Percentiles rank a stretch among this genome's conserved stretches.
Conservation (phyloP, 2,113 vertebrate genomes). For the Cyanistes caeruleus region DNA sequence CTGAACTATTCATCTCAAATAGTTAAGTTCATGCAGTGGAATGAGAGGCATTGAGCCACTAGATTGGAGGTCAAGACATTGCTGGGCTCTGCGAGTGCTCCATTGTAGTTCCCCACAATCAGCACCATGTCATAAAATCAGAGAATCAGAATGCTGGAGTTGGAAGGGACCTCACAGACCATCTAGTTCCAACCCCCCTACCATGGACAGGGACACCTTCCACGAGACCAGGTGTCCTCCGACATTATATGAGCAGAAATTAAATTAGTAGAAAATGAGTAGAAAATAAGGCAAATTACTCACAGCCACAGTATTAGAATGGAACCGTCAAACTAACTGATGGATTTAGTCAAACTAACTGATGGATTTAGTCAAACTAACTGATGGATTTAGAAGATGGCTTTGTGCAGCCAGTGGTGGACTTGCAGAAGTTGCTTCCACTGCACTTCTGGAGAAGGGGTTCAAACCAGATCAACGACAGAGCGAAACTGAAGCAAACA, state of each 20-base stretch:
- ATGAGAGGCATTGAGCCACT: not conserved
- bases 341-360: not conserved
- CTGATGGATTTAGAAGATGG: too few relatives aligned
- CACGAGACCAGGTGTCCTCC: not conserved
- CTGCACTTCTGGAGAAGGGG: accelerated
- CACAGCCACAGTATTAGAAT: not conserved
- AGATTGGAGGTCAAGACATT: not conserved
- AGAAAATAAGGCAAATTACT: not conserved
- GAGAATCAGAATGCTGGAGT: not conserved
- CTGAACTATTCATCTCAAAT: not conserved
- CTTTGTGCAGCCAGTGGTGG: not conserved
- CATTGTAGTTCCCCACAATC: not conserved
- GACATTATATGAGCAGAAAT: not conserved
- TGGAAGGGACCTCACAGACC: not conserved
- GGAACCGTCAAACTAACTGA: not conserved
- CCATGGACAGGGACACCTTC: not conserved
- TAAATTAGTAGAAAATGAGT: not conserved
- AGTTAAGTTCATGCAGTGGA: not conserved
- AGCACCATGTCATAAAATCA: not conserved
- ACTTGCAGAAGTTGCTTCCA: not conserved
- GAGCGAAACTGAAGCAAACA: not conserved
- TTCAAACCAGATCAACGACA: not conserved
- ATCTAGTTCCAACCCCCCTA: not conserved
- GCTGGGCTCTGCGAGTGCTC: accelerated
- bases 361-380: too few relatives aligned